Conservation (phyloP, 2,113 vertebrate species). For the Pangasianodon hypophthalmus region DNA sequence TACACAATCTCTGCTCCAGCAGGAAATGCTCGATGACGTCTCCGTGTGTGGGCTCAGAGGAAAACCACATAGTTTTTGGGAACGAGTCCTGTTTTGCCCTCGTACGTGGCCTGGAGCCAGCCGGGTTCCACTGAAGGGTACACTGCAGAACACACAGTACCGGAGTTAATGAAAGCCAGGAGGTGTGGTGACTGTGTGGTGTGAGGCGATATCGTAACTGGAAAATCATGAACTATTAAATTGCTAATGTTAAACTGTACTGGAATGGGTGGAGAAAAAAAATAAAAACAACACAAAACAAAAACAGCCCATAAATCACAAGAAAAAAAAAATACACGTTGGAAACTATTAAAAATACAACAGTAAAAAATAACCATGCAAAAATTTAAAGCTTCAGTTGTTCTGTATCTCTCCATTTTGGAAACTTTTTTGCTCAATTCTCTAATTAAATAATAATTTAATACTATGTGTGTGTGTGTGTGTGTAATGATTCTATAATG, state of each 20-base stretch:
- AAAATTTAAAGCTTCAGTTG: too few relatives aligned
- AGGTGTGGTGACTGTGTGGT: neutral
- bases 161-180: neutral
- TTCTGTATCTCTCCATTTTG: too few relatives aligned
- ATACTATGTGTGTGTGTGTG: too few relatives aligned
- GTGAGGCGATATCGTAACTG: neutral
- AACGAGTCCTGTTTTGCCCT: constrained; percentile 91
- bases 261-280: neutral
- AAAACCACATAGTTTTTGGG: constrained; percentile 94
- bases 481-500: neutral
- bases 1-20: neutral
- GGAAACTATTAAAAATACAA: neutral
- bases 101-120: constrained; percentile 93
- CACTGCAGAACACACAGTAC: constrained; percentile 72
- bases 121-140: constrained; percentile 92
- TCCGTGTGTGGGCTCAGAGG: constrained; percentile 76
- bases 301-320: neutral
- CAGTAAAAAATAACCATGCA: neutral
- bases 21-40: constrained; percentile 51
- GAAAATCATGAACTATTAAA: neutral
- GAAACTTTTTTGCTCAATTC: too few relatives aligned
- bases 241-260: neutral
- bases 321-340: neutral
- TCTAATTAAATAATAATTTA: too few relatives aligned
- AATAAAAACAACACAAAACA: neutral